Evolutionary conservation across 2,888 invertebrate species (phyloP).

Genomic region (Ecliptopera silaceata): DNA sequence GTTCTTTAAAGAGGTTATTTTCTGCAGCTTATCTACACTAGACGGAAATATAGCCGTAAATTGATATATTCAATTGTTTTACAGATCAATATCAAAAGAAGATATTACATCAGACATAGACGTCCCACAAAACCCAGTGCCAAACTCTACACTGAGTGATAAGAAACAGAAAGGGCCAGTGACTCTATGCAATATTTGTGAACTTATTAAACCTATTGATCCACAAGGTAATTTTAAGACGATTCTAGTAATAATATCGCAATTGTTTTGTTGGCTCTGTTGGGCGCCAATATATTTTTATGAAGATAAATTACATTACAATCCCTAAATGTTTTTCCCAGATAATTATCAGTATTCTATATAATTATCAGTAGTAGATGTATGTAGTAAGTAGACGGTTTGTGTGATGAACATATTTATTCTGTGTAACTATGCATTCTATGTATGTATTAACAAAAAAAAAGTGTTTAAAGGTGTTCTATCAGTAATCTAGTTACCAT

Average conservation of each 20-base stretch:
- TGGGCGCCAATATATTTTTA: constrained; percentile 50
- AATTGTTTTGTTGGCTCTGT: constrained; percentile 24
- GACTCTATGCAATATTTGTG: constrained; percentile 51
- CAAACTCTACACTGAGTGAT: constrained; percentile 53
- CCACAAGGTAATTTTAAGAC: no score
- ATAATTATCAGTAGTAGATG: no score
- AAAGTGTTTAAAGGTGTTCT: no score
- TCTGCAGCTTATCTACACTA: no score
- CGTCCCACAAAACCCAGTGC: constrained; percentile 69
- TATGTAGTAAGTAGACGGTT: no score
- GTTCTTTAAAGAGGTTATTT: constrained; percentile 40
- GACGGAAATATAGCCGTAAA: no score
- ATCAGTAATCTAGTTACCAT: no score
- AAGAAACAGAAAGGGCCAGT: constrained; percentile 52
- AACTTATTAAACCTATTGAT: constrained; percentile 77
- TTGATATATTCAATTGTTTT: not conserved
- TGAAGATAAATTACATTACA: not conserved
- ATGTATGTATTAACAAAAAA: no score
- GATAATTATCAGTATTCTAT: no score
- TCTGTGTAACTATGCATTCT: no score
- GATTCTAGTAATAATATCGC: no score
- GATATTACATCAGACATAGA: constrained; percentile 50
- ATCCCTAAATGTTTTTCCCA: not conserved
- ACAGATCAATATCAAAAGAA: constrained; percentile 39
- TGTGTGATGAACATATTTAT: no score